Evolutionary conservation across 2,113 vertebrate species (phyloP).

Genomic region (Thamnophis sirtalis): DNA sequence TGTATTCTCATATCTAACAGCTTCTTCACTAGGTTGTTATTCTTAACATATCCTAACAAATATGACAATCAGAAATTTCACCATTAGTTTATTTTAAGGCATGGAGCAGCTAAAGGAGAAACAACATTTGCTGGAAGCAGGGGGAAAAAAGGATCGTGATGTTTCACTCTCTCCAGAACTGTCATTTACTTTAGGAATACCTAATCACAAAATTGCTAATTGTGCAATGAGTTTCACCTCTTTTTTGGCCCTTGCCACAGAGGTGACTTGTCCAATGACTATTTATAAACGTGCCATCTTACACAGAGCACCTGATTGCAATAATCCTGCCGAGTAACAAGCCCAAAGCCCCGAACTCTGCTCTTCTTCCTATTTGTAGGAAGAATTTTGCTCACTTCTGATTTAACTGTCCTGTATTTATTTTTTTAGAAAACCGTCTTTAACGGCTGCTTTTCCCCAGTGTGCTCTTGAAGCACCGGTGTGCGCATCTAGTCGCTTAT

Average conservation of each 20-base stretch:
- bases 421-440: background rate
- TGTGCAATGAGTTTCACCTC: background rate
- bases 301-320: background rate
- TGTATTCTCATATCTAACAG: background rate
- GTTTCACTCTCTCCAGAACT: background rate
- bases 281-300: background rate
- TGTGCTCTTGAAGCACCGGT: background rate
- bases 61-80: background rate
- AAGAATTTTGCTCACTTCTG: slow-evolving; percentile 1
- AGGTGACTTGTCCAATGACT: background rate
- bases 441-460: background rate
- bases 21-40: background rate
- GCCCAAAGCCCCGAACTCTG: too few species aligned
- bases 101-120: background rate
- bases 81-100: background rate
- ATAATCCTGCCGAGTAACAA: background rate
- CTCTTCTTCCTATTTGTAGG: background rate
- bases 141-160: too few species aligned
- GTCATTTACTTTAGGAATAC: background rate
- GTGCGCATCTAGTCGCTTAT: too few species aligned
- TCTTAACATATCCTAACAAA: background rate
- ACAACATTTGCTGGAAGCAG: background rate
- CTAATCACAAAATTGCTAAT: background rate
- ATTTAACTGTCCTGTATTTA: background rate
- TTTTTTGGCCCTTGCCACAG: background rate